These are phyloP conservation scores for Colaptes auratus DNA, from an alignment of 2,113 vertebrate species.

Conservation along the genomic window DNA sequence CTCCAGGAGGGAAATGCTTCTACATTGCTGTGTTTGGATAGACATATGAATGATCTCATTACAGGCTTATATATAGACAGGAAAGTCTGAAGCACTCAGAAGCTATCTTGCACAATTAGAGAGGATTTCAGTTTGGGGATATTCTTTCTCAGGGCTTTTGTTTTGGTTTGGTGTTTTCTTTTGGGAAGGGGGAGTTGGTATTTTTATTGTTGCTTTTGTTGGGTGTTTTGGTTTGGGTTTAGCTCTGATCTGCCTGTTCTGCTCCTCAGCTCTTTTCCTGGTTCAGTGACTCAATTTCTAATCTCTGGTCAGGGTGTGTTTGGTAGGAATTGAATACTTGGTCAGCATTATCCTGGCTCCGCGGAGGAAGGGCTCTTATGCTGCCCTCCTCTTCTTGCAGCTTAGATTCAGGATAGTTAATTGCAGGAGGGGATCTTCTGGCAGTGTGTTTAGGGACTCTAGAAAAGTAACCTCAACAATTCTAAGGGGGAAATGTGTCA, in stretches of 20 bases:
- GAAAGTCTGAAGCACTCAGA: neutral
- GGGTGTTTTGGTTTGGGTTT: neutral
- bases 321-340: conserved; percentile 47
- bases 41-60: neutral
- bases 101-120: neutral
- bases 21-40: neutral
- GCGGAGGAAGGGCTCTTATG: neutral
- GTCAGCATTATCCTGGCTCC: neutral
- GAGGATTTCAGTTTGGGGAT: neutral
- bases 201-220: neutral
- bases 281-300: conserved; percentile 45
- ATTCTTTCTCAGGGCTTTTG: neutral
- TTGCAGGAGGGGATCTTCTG: neutral
- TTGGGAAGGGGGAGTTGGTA: neutral
- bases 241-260: neutral
- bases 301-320: neutral
- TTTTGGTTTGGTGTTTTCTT: neutral
- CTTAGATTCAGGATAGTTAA: neutral
- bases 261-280: conserved; percentile 37
- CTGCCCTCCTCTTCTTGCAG: neutral
- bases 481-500: neutral
- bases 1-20: neutral
- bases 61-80: neutral
- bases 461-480: neutral
- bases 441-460: neutral